Percentiles rank a stretch among this genome's conserved stretches.
phyloP scores from a whole-genome alignment of 2,888 invertebrate genomes.

The Altica lythri region DNA sequence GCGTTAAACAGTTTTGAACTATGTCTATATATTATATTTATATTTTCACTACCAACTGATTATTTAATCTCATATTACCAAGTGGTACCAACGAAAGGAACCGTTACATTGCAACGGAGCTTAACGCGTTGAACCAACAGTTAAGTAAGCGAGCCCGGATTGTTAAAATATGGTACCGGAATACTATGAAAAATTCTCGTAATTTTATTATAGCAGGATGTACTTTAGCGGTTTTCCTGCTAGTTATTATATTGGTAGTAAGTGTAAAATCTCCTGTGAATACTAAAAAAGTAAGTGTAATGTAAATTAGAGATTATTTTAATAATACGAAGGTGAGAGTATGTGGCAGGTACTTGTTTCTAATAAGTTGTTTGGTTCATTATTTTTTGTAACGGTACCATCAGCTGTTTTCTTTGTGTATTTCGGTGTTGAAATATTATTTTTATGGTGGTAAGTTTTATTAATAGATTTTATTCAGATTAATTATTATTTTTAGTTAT shows the following conservation, averaged over 20 bases:
- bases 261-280: constrained; percentile 23
- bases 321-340: constrained; percentile 5
- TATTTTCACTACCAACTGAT: too few relatives aligned
- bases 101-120: constrained; percentile 20
- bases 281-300: constrained; percentile 36
- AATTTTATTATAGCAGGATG: constrained; percentile 41
- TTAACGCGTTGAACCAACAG: constrained; percentile 2
- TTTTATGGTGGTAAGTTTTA: too few relatives aligned
- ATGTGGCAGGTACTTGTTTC: too few relatives aligned
- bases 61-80: too few relatives aligned
- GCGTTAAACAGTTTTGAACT: too few relatives aligned
- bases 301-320: too few relatives aligned
- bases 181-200: constrained; percentile 38
- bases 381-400: too few relatives aligned
- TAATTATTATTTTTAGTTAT: too few relatives aligned
- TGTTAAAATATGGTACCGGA: constrained; percentile 7
- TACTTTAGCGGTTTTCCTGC: constrained; percentile 40
- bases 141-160: not conserved
- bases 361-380: not conserved
- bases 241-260: constrained; percentile 42
- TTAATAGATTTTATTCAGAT: too few relatives aligned
- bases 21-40: too few relatives aligned
- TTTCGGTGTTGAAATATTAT: too few relatives aligned
- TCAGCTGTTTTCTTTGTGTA: too few relatives aligned
- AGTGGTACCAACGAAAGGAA: constrained; percentile 4